These are phyloP conservation scores for Tineola bisselliella DNA, from an alignment of 2,888 invertebrate species.

Conservation along the genomic window DNA sequence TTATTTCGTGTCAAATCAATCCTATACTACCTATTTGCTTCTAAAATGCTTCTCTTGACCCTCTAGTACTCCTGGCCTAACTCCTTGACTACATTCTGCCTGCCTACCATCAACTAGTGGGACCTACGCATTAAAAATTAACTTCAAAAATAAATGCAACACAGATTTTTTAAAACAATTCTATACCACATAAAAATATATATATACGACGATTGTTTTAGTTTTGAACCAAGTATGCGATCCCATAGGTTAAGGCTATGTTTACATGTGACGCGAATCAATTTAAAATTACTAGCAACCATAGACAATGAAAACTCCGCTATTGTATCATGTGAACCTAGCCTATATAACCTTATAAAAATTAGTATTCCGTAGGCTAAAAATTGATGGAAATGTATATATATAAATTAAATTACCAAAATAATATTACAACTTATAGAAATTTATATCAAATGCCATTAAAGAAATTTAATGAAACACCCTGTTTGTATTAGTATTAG, in stretches of 20 bases:
- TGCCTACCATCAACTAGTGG: slow-evolving; percentile 64
- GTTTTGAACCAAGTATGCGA: background rate
- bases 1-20: background rate
- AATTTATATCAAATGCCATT: too few species aligned
- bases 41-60: slow-evolving; percentile 40
- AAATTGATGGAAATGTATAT: too few species aligned
- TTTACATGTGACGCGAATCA: background rate
- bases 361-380: background rate
- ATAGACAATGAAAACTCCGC: too few species aligned
- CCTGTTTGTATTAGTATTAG: too few species aligned
- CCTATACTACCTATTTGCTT: slow-evolving; percentile 27
- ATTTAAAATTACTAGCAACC: background rate
- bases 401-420: background rate
- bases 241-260: too few species aligned
- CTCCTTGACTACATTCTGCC: slow-evolving; percentile 52
- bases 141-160: background rate
- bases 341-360: too few species aligned
- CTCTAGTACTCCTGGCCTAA: slow-evolving; percentile 47
- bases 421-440: background rate
- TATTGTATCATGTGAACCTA: too few species aligned
- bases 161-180: background rate
- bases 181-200: background rate
- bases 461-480: too few species aligned
- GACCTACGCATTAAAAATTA: slow-evolving; percentile 60
- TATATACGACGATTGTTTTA: background rate